Conservation (phyloP, 1,140 invertebrate genomes). For the Melanaphis sacchari region DNA sequence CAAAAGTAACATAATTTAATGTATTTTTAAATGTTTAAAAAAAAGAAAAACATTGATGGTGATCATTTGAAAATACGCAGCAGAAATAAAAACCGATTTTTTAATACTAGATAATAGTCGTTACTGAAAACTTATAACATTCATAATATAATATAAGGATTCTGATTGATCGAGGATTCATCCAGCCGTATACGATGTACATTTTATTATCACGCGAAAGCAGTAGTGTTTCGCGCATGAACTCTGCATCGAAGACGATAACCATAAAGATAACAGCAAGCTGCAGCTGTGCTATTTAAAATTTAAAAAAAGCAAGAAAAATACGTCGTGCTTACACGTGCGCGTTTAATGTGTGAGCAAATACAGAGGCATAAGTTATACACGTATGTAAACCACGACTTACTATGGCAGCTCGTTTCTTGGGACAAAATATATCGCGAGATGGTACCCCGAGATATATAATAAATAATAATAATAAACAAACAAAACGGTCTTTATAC, state of each 20-base stretch:
- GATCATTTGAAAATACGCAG: too few species aligned
- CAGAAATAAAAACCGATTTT: too few species aligned
- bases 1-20: too few species aligned
- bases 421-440: neutral
- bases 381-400: neutral
- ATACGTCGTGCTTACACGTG: neutral
- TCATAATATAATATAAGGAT: too few species aligned
- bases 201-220: too few species aligned
- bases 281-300: neutral
- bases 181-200: too few species aligned
- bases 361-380: neutral
- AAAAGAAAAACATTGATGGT: too few species aligned
- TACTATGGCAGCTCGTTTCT: neutral
- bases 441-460: slow-evolving; percentile 13
- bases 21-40: too few species aligned
- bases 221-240: neutral
- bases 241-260: neutral
- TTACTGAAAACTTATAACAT: too few species aligned
- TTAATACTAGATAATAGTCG: too few species aligned
- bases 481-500: neutral
- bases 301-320: neutral
- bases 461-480: neutral
- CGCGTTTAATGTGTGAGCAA: neutral
- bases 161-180: too few species aligned
- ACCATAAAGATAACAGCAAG: too few species aligned